These are phyloP conservation scores for Silurus meridionalis DNA, from an alignment of 2,113 vertebrate species.

Conservation along the genomic window DNA sequence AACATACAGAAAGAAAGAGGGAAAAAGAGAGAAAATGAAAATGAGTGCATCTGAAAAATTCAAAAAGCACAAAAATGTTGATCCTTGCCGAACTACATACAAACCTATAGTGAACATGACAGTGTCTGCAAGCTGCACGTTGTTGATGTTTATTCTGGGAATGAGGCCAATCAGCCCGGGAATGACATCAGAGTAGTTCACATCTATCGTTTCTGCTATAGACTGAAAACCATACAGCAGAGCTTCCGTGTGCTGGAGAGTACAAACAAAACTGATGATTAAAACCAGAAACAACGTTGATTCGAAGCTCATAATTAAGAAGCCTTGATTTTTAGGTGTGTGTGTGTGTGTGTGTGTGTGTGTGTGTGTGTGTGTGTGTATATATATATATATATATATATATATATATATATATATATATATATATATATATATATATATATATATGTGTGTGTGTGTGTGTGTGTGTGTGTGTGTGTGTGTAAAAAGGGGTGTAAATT, in stretches of 20 bases:
- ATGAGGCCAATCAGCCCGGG: constrained; percentile 97
- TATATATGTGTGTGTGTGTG: too few species aligned
- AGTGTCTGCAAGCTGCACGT: constrained; percentile 94
- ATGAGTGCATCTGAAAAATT: background rate
- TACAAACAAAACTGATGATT: background rate
- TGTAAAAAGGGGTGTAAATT: too few species aligned
- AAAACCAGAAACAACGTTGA: background rate
- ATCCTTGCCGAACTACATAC: background rate
- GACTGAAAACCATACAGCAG: constrained; percentile 98
- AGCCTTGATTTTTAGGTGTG: background rate
- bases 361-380: constrained; percentile 6
- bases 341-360: background rate
- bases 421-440: too few species aligned
- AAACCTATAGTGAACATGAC: constrained; percentile 99
- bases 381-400: too few species aligned
- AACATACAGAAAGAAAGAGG: background rate
- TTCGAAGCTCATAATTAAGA: background rate
- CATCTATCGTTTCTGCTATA: constrained; percentile 96
- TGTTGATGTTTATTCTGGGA: constrained; percentile 96
- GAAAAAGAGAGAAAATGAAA: background rate
- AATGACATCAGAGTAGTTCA: constrained; percentile 98
- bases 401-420: too few species aligned
- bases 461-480: too few species aligned
- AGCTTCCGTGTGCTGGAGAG: constrained; percentile 89
- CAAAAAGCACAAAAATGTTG: background rate